Base-by-base conservation (phyloP, 2,888 invertebrate species). In the Diaperis boleti region DNA sequence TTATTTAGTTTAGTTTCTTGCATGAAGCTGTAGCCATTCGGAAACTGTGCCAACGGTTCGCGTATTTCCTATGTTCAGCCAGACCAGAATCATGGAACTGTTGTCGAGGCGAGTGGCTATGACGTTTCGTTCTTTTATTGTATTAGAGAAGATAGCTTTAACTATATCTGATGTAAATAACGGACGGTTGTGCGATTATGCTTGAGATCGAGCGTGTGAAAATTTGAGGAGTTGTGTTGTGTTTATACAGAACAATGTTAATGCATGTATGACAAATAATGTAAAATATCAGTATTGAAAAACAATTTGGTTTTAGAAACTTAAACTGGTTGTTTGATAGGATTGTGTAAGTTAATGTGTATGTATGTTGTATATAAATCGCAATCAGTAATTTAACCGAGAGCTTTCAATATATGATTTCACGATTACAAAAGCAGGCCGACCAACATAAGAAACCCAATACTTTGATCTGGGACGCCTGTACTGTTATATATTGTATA, bases 71-170 rank as follows among this genome's bases (percentile, higher is more conserved):
- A 31, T 8, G 8, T 35, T 35, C 11, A 6, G 6, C 6, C 35
- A 35, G 11, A 6, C 6, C 31, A 31, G 31, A n/a, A 6, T 3
- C 5, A 31, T 7, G 5, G 10, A 10, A n/a, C 31, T 7, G 31
- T 31, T 10, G 31, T 31, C 3, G 33, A 18, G 6, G 20, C 39
- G 52, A 22, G 29, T 52, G 42, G 62, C 33, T 63, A 52, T 59
- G 37, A 44, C 52, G 59, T 63, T 45, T 20, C 35, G 62, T 49
- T 44, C 57, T 56, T 62, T 35, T 56, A 55, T 62, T 68, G 69
- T 69, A 69, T 70, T 74, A 73, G 72, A 62, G 63, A 72, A 71
- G 63, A 76, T 74, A 76, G 76, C 77, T 76, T 76, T 74, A 77
- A 76, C 69, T 68, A 66, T 65, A 66, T 69, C 67, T 67, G 62